These are phyloP conservation scores for Lycaon pictus DNA, from an alignment of 2,113 vertebrate species.

Conservation along the genomic window DNA sequence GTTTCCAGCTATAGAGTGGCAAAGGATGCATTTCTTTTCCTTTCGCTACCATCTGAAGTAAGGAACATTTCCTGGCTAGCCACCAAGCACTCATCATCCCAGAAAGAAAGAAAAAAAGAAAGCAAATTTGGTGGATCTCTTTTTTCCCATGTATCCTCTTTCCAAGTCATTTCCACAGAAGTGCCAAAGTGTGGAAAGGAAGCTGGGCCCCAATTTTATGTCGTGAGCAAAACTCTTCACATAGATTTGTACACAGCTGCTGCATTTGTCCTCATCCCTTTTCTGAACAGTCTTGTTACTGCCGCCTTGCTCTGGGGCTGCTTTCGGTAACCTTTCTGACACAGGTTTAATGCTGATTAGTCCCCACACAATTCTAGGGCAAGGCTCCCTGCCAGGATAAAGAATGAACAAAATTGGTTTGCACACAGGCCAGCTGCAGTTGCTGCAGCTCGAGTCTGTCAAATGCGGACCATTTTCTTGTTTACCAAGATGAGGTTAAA, in stretches of 20 bases:
- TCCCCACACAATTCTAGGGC: constrained; percentile 79
- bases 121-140: background rate
- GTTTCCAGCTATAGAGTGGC: background rate
- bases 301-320: constrained; percentile 43
- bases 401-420: constrained; percentile 83
- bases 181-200: background rate
- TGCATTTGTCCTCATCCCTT: background rate
- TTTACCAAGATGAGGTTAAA: constrained; percentile 63
- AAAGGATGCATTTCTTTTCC: background rate
- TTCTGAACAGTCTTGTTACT: background rate
- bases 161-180: constrained; percentile 14
- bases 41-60: constrained; percentile 50
- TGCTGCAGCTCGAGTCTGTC: constrained; percentile 78
- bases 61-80: constrained; percentile 31
- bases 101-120: background rate
- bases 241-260: background rate
- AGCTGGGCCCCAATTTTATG: background rate
- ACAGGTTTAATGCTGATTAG: constrained; percentile 83
- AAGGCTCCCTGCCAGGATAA: constrained; percentile 82
- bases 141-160: background rate
- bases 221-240: background rate
- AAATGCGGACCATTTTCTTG: constrained; percentile 71
- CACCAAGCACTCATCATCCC: background rate
- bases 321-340: constrained; percentile 68
- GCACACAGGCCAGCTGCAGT: constrained; percentile 81